Percentiles rank a stretch among this genome's conserved stretches.
Conservation (phyloP, 2,888 invertebrate genomes). For the Aleiodes testaceus region DNA sequence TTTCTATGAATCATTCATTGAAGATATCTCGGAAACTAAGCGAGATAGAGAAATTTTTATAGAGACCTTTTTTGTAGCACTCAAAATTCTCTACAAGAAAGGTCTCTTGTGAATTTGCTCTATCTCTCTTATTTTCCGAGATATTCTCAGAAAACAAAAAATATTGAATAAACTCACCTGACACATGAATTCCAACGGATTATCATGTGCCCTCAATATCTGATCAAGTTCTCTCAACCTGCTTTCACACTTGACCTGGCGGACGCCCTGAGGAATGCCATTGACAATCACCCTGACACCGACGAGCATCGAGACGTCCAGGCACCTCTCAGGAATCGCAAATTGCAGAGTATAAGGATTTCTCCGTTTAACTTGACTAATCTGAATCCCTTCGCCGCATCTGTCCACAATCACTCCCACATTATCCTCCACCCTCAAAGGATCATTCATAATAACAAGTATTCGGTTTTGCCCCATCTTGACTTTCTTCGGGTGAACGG, state of each 20-base stretch:
- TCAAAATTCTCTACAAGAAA: too few relatives aligned
- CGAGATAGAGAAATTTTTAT: too few relatives aligned
- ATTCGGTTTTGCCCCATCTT: slow-evolving; percentile 88
- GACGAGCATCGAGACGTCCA: slow-evolving; percentile 88
- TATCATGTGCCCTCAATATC: slow-evolving; percentile 83
- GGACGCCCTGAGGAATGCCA: slow-evolving; percentile 83
- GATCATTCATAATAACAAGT: slow-evolving; percentile 85
- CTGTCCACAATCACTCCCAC: slow-evolving; percentile 87
- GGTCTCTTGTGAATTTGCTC: too few relatives aligned
- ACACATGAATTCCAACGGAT: slow-evolving; percentile 91
- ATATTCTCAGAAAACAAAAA: too few relatives aligned
- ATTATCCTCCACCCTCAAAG: slow-evolving; percentile 84
- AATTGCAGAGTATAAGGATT: slow-evolving; percentile 91
- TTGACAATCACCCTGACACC: slow-evolving; percentile 88
- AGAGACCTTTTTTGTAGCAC: too few relatives aligned
- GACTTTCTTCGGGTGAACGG: slow-evolving; percentile 84
- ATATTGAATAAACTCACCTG: slow-evolving; percentile 76
- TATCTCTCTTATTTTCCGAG: too few relatives aligned
- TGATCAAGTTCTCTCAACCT: slow-evolving; percentile 87
- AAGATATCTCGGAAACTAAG: too few relatives aligned
- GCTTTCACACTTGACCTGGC: slow-evolving; percentile 93
- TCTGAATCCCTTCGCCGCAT: slow-evolving; percentile 85
- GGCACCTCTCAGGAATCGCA: slow-evolving; percentile 86
- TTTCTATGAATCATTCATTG: too few relatives aligned
- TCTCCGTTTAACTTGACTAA: slow-evolving; percentile 83